Evolutionary conservation across 2,113 vertebrate species (phyloP).

Genomic region (Helogale parvula): DNA sequence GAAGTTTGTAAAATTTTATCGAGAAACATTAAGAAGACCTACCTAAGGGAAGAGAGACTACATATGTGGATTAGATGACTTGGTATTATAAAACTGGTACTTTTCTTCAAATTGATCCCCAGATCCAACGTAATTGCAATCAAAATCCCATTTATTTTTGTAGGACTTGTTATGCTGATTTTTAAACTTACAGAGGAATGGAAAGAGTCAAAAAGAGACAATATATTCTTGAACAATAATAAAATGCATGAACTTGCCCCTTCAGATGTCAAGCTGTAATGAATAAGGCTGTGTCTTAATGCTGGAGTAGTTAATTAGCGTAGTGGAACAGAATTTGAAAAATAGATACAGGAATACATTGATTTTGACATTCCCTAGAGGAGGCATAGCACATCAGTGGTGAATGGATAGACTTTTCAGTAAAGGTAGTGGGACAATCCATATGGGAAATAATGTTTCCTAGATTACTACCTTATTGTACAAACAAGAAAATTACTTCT

Average conservation of each 20-base stretch:
- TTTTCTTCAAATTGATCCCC: background rate
- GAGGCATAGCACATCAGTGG: background rate
- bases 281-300: background rate
- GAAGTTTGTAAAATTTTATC: background rate
- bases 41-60: background rate
- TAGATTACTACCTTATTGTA: background rate
- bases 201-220: background rate
- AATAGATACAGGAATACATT: background rate
- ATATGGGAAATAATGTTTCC: background rate
- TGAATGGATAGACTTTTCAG: background rate
- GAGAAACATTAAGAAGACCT: background rate
- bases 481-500: background rate
- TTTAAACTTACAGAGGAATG: background rate
- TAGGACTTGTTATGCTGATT: background rate
- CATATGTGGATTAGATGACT: background rate
- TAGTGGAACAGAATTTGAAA: background rate
- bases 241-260: background rate
- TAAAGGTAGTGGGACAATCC: background rate
- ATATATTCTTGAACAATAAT: background rate
- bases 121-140: background rate
- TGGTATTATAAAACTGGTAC: background rate
- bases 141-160: background rate
- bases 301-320: background rate
- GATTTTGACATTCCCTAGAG: background rate
- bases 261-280: background rate